Evolutionary conservation across 2,113 vertebrate species (phyloP), one percentile per base, ranked within the genome.

Genomic region (Tachycineta bicolor): DNA sequence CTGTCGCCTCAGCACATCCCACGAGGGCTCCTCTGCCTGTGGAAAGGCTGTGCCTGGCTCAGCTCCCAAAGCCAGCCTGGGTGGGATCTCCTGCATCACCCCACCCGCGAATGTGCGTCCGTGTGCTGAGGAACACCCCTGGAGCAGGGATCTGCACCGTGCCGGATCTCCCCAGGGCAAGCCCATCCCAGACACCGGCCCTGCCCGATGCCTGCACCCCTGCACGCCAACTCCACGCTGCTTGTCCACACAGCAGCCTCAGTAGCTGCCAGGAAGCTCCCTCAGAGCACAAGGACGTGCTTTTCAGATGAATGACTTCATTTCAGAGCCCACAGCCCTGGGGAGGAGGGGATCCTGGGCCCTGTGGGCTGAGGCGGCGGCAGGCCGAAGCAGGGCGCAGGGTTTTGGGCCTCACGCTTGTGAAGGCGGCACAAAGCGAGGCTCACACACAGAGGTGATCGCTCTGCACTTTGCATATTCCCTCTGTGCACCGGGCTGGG

Each of bases 381-480:
- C 60, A 16, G 62, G 26, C 39, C 24, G 37, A 5, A 59, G 87
- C 68, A 22, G 49, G 80, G 83, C 1, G 0, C 25, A 5, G 13
- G 1, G 5, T 52, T 82, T 60, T 3, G 29, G 74, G 79, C 34
- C 28, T 43, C 12, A 0, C 2, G 46, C 25, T 1, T 6, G 58
- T 29, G 37, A 11, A 33, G 79, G 67, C 24, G 19, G 56, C 82
- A 39, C 76, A 19, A 50, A 71, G 80, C 70, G 13, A 65, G 65
- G 92, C 96, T 90, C 17, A 4, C 9, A 53, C 83, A 60, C 64
- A 10, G 34, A 87, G 74, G 92, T 73, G 94, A 83, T 87, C 33
- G n/a, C 76, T 90, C 83, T 80, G 89, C 82, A 41, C 92, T 95
- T 85, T 87, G 92, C 87, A 83, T 94, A 93, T 97, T 95, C 96